A percentile compares a stretch with the other conserved stretches of the same genome.
These are phyloP conservation scores for Hyposmocoma kahamanoa DNA, from an alignment of 1,140 invertebrate species.

Conservation along the genomic window DNA sequence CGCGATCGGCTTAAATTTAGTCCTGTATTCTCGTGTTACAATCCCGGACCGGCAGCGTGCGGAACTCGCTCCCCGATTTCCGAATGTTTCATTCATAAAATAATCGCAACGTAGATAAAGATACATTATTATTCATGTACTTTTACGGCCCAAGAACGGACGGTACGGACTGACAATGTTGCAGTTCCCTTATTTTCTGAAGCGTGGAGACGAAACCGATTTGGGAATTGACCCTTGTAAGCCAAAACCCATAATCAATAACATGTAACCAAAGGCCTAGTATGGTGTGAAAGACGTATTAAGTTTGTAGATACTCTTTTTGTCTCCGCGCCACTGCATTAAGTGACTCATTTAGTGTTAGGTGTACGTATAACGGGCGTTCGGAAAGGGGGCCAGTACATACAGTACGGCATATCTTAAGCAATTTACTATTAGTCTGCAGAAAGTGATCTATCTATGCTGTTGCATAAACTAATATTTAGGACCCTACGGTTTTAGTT, in stretches of 20 bases:
- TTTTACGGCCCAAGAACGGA: background rate
- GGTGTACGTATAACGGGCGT: background rate
- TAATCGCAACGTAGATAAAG: background rate
- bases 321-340: background rate
- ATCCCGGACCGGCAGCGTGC: background rate
- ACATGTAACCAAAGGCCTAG: background rate
- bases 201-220: too few relatives aligned
- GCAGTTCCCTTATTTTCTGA: background rate
- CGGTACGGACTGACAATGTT: background rate
- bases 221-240: too few relatives aligned
- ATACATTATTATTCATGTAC: background rate
- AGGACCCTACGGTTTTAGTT: background rate
- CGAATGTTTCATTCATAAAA: background rate
- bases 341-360: background rate
- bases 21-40: background rate
- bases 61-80: background rate
- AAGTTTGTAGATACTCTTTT: background rate
- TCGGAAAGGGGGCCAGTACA: background rate
- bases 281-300: background rate
- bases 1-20: too few relatives aligned
- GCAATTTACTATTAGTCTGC: background rate
- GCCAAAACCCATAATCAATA: too few relatives aligned
- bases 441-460: slow-evolving; percentile 2
- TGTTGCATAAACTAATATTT: background rate
- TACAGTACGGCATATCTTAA: background rate